phyloP scores from a whole-genome alignment of 2,113 vertebrate genomes.

The Rattus rattus region DNA sequence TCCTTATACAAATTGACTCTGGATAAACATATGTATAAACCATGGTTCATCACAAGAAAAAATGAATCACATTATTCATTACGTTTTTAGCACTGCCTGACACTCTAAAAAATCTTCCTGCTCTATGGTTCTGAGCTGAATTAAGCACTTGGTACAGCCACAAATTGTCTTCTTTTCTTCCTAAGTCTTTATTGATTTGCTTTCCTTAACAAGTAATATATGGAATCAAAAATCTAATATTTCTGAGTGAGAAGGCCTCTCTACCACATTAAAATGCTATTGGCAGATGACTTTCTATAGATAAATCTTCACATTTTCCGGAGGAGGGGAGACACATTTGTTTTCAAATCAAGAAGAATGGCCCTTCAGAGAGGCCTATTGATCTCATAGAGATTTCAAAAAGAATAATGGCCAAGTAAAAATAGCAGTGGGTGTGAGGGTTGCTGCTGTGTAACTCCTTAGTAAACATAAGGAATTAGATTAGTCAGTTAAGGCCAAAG shows the following conservation, averaged over 20 bases:
- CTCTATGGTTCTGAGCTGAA: background rate
- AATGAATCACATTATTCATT: background rate
- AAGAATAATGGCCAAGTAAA: constrained; percentile 72
- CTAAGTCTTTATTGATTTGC: background rate
- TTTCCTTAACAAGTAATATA: constrained; percentile 58
- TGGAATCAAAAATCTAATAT: constrained; percentile 46
- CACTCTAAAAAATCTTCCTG: background rate
- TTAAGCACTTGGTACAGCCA: constrained; percentile 27
- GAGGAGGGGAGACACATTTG: constrained; percentile 51
- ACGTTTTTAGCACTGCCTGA: background rate
- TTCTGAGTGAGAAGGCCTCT: constrained; percentile 50
- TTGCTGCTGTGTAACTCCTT: constrained; percentile 63
- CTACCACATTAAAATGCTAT: constrained; percentile 60
- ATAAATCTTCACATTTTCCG: constrained; percentile 73
- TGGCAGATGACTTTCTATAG: constrained; percentile 63
- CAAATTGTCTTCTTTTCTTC: background rate
- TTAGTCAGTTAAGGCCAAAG: constrained; percentile 41
- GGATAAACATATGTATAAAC: background rate
- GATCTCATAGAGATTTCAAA: constrained; percentile 71
- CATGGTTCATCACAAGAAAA: background rate
- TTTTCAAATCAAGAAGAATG: constrained; percentile 77
- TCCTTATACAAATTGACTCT: background rate
- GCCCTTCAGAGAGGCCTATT: constrained; percentile 68
- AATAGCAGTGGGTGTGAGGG: constrained; percentile 53
- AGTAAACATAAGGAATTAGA: constrained; percentile 65